Percentiles rank a stretch among this genome's conserved stretches.
These are phyloP conservation scores for Morus bassanus DNA, from an alignment of 2,797 vertebrate species.

Conservation along the genomic window DNA sequence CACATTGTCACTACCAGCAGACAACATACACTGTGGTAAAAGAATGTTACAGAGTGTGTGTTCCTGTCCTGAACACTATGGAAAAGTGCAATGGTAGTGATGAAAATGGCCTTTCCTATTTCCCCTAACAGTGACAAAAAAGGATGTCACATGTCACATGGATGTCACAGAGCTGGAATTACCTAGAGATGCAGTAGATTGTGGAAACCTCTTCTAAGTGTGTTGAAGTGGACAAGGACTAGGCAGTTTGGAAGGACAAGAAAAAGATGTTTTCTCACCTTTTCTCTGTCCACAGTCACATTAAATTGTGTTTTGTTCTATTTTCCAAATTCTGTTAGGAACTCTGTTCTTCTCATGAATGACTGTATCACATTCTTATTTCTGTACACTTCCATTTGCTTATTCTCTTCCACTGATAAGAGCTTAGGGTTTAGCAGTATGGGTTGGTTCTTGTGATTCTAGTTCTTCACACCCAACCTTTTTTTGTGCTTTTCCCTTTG, in stretches of 20 bases:
- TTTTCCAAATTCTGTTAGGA: not conserved
- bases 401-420: not conserved
- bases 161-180: not conserved
- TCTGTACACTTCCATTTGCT: not conserved
- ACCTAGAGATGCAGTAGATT: not conserved
- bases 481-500: not conserved
- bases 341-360: not conserved
- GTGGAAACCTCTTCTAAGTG: not conserved
- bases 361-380: not conserved
- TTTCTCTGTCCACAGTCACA: not conserved
- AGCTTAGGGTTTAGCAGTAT: not conserved
- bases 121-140: not conserved
- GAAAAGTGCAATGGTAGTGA: not conserved
- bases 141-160: not conserved
- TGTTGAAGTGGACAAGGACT: not conserved
- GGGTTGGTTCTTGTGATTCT: not conserved
- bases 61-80: not conserved
- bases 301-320: not conserved
- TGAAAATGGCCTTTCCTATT: not conserved
- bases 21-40: not conserved
- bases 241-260: not conserved
- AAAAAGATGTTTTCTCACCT: not conserved
- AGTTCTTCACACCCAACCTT: not conserved
- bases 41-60: not conserved
- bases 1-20: not conserved